Conservation (phyloP, 1,140 invertebrate genomes). For the Scaptomyza montana region DNA sequence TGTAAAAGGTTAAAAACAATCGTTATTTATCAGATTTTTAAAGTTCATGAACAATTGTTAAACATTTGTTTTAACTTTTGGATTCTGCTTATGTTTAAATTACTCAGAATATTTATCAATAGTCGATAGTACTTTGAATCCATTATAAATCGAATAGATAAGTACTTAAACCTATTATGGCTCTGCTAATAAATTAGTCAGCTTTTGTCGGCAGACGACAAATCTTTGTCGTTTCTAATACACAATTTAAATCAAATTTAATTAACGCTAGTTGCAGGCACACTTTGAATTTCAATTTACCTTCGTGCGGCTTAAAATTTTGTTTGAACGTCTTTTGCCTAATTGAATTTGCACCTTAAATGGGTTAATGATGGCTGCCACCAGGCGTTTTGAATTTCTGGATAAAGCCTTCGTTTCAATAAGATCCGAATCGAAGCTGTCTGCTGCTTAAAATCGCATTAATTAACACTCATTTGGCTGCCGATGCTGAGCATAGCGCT, state of each 20-base stretch:
- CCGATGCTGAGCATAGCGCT: constrained; percentile 31
- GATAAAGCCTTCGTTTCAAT: neutral
- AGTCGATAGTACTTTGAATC: neutral
- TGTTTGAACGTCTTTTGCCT: constrained; percentile 33
- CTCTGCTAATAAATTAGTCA: neutral
- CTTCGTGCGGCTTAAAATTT: constrained; percentile 34
- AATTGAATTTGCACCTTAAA: constrained; percentile 66
- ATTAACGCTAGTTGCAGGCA: constrained; percentile 18
- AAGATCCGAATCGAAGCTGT: constrained; percentile 38
- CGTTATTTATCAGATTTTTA: too few species aligned
- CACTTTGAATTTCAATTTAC: constrained; percentile 44
- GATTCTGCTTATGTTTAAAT: too few species aligned
- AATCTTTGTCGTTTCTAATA: constrained; percentile 6
- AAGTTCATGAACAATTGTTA: too few species aligned
- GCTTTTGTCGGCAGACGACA: neutral
- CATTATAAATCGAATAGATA: neutral
- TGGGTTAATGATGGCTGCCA: constrained; percentile 60
- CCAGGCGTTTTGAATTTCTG: constrained; percentile 6
- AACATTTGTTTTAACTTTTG: too few species aligned
- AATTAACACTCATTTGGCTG: constrained; percentile 65
- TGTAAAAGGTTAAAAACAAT: neutral
- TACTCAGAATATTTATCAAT: too few species aligned
- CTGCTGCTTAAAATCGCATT: constrained; percentile 62
- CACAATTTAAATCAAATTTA: constrained; percentile 30
- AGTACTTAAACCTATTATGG: constrained; percentile 5